Evolutionary conservation across 2,888 invertebrate species (phyloP), one percentile per base, ranked within the genome.

Genomic region (Malthinus seriepunctatus): DNA sequence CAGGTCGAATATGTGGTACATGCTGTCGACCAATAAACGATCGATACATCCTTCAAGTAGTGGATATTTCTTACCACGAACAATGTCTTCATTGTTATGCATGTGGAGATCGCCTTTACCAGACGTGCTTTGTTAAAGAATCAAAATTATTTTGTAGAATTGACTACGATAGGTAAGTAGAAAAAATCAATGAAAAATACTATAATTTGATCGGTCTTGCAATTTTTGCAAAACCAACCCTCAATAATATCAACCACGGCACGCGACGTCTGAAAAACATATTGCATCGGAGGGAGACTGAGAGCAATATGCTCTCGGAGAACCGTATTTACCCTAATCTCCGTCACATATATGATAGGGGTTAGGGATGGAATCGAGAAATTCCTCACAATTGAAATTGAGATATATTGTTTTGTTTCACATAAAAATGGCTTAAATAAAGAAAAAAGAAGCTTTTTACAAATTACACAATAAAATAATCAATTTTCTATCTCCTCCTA

Each of bases 51-150:
- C 84, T 90, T 80, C 84, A 88, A 69, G 88, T 90, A 65, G 83
- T 86, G 74, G 89, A 90, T 74, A 81, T 84, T 55, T 86, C 86
- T 61, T 91, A 89, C 81, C 91, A 91, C 79, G 89, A 89, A 72
- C 82, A 83, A 60, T 92, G 92, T 78, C 84, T 92, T 61, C 86
- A 87, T 72, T 92, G 92, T 78, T 83, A 83, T 67, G 86, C 86
- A 63, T 92, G 92, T 74, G 85, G 87, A 59, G 82, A 84, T 62
- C 85, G 85, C 61, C 83, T 92, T 59, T 83, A 84, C 62, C 87
- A 88, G 73, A 88, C 89, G 60, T 92, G 91, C 76, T 92, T 88
- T 79, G 84, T 87, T 46, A 83, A 87, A 68, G 88, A 90, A 67
- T 85, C 88, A 64, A 86, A 88, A 70, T 82, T 92, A 59, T 91